Evolutionary conservation across 2,888 invertebrate genomes (phyloP), one percentile per base, ranked within the genome.

Genomic region (Meloe dianella): DNA sequence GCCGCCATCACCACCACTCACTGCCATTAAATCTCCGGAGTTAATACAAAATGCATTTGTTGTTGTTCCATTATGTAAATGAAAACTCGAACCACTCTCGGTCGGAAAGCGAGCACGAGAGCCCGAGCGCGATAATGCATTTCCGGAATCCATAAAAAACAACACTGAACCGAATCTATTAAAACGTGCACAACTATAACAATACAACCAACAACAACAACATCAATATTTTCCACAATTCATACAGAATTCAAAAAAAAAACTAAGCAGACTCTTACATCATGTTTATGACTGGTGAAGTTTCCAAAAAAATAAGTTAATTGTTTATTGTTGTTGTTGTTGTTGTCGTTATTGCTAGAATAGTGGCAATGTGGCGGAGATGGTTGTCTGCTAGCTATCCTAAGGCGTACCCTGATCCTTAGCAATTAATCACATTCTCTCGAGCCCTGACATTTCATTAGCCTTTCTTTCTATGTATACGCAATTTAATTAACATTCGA

Each of bases 31-130:
- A 84, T 84, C 83, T 84, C 82, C 82, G 81, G 81, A 83, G 82
- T 83, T 83, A 84, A 84, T 84, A 84, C 83, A 82, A 83, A 84
- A 84, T 84, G 83, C 84, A 84, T 84, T 83, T 84, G 84, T 84
- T 84, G 84, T 84, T 84, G 83, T 84, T 84, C 83, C 84, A 84
- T 84, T 84, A 84, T 84, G 84, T 82, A 84, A 84, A 84, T 84
- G 83, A 84, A 84, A 84, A 83, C 83, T 82, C 81, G 76, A 80
- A 80, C 78, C 78, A 79, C 79, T 80, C 78, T 77, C 75, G 74
- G 72, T 71, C 73, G 74, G 73, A 76, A 75, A 77, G 77, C 77
- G 77, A 73, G 78, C 77, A 77, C 78, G 76, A 75, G 20, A 30
- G 58, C 58, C 35, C 58, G n/a, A 35, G 61, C 63, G 77, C 79